Conservation (phyloP, 2,888 invertebrate species). For the Ophioninae sp. region DNA sequence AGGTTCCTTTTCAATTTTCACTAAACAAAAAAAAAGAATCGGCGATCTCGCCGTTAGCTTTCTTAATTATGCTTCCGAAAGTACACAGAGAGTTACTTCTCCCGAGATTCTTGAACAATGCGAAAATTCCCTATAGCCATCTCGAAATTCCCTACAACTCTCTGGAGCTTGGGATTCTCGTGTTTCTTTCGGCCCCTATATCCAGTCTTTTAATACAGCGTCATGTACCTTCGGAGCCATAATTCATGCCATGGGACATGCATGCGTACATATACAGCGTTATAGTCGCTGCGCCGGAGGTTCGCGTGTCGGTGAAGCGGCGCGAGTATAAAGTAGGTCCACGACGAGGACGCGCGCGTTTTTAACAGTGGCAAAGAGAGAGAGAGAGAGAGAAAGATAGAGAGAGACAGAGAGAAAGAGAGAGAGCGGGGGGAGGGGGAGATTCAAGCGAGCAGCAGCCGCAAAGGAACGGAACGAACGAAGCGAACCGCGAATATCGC, state of each 20-base stretch:
- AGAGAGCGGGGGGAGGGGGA: constrained; percentile 38
- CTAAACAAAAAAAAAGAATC: too few species aligned
- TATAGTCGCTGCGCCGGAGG: constrained; percentile 9
- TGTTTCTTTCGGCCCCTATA: constrained; percentile 13
- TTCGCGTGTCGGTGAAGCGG: constrained; percentile 58
- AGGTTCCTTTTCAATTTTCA: too few species aligned
- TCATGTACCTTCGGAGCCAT: constrained; percentile 36
- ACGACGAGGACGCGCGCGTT: constrained; percentile 52
- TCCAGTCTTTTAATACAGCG: constrained; percentile 32
- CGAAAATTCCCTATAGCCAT: background rate
- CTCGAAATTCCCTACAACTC: constrained; percentile 8
- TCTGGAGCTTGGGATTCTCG: background rate
- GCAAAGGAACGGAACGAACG: constrained; percentile 41
- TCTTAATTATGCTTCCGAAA: background rate
- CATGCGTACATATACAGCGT: constrained; percentile 24
- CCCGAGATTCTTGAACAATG: background rate
- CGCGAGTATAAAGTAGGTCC: constrained; percentile 67
- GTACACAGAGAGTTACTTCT: background rate
- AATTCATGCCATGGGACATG: constrained; percentile 49
- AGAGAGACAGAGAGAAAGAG: constrained; percentile 38
- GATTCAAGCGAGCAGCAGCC: constrained; percentile 58
- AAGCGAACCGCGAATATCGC: constrained; percentile 72
- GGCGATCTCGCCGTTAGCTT: background rate
- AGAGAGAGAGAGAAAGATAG: constrained; percentile 53
- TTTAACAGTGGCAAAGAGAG: constrained; percentile 45